phyloP scores from a whole-genome alignment of 2,888 invertebrate genomes.

The Aspidiotus rigidus region DNA sequence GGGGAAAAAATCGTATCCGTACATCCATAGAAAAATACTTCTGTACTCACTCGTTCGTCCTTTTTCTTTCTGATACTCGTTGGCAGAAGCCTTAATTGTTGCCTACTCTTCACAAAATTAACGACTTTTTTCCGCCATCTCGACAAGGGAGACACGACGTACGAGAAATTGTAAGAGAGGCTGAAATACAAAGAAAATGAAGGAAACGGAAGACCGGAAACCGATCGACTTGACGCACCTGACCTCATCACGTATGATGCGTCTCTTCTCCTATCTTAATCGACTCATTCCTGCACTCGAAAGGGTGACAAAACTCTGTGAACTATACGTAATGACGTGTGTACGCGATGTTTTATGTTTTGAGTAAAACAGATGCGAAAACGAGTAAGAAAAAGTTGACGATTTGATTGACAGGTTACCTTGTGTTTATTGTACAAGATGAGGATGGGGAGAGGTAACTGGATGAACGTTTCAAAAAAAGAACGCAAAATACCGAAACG shows the following conservation, averaged over 20 bases:
- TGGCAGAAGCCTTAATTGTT: too few species aligned
- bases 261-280: background rate
- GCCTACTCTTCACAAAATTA: conserved; percentile 6
- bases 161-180: conserved; percentile 6
- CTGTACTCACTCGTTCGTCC: too few species aligned
- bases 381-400: conserved; percentile 7
- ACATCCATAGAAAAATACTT: too few species aligned
- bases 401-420: conserved; percentile 32
- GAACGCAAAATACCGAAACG: background rate
- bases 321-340: too few species aligned
- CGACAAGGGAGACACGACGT: background rate
- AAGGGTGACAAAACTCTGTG: too few species aligned
- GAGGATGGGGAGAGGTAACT: background rate
- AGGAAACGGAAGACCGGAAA: conserved; percentile 13
- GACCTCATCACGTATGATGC: background rate
- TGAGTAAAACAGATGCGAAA: background rate
- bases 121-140: conserved; percentile 28
- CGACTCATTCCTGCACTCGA: background rate
- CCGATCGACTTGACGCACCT: conserved; percentile 21
- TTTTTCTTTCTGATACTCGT: too few species aligned
- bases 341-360: too few species aligned
- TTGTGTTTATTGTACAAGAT: conserved; percentile 1
- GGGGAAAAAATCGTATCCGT: too few species aligned
- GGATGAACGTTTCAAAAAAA: background rate
- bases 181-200: background rate